Base-by-base conservation (phyloP, 1,140 invertebrate species). In the Ostrea edulis region DNA sequence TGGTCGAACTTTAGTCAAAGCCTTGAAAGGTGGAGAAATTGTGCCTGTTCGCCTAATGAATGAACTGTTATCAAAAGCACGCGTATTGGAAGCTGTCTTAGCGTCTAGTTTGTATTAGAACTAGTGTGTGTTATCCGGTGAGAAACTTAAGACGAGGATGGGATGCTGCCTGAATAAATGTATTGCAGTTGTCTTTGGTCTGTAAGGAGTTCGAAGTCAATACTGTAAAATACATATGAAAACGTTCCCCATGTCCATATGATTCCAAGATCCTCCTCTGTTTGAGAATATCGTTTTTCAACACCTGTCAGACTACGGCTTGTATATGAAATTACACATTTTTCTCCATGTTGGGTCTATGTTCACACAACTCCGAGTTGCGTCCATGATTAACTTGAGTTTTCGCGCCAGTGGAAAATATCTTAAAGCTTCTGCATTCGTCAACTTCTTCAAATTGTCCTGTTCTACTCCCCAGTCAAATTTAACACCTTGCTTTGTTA, bases 171-270 rank as follows among this genome's bases (percentile, higher is more conserved):
- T 0, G 14, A 62, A 22, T 89, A 89, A 2, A 93, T 91, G 12
- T 77, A 88, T n/a, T 89, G 82, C 9, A 93, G 84, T 14, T 93
- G 92, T 90, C 93, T 94, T 82, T 94, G 95, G 83, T 95, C 95
- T 11, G 94, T 95, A 85, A 87, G 92, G 71, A 94, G 81, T 58
- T 86, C 91, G 77, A 94, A 95, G n/a, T 93, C 85, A n/a, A 87
- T 91, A n/a, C 95, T 95, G 77, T 95, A 93, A 94, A 89, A 52
- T 92, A 96, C n/a, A 91, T 88, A 81, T 94, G 89, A 89, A 95
- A 96, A 65, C 94, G 93, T 87, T n/a, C n/a, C n/a, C n/a, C 95
- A 90, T 11, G 94, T 93, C 91, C 90, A 95, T 3, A 96, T 92
- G 7, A 95, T 85, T n/a, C n/a, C n/a, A n/a, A n/a, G n/a, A n/a